These are phyloP conservation scores for Heptranchias perlo DNA, from an alignment of 2,113 vertebrate species.

Conservation along the genomic window DNA sequence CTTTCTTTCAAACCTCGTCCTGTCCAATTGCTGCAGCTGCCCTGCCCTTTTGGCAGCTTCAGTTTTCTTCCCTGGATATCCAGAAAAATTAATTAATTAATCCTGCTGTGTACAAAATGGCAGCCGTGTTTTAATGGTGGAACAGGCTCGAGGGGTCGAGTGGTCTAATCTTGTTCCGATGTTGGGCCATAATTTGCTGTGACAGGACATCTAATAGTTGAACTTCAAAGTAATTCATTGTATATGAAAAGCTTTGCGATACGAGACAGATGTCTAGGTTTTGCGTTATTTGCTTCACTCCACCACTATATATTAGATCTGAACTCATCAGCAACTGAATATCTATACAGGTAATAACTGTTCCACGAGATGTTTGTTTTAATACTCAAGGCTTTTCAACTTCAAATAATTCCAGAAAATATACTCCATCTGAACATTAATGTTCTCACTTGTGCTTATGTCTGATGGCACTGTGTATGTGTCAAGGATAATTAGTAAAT, in stretches of 20 bases:
- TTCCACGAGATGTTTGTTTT: not conserved
- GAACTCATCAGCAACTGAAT: not conserved
- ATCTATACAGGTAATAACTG: not conserved
- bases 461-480: not conserved
- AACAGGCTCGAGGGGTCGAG: too few species aligned
- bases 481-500: not conserved
- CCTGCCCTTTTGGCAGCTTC: not conserved
- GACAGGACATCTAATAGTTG: too few species aligned
- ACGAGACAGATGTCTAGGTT: not conserved
- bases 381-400: not conserved
- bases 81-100: not conserved
- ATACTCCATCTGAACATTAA: not conserved
- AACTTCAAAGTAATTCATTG: not conserved
- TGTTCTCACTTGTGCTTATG: not conserved
- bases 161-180: too few species aligned
- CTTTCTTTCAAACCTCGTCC: not conserved
- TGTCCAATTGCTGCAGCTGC: not conserved
- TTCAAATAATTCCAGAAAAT: not conserved
- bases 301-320: not conserved
- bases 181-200: too few species aligned
- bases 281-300: not conserved
- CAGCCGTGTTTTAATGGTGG: too few species aligned
- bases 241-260: not conserved
- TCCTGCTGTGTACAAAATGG: too few species aligned
- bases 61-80: not conserved